These are phyloP conservation scores for Saccostrea echinata DNA, from an alignment of 1,140 invertebrate species.

Conservation along the genomic window DNA sequence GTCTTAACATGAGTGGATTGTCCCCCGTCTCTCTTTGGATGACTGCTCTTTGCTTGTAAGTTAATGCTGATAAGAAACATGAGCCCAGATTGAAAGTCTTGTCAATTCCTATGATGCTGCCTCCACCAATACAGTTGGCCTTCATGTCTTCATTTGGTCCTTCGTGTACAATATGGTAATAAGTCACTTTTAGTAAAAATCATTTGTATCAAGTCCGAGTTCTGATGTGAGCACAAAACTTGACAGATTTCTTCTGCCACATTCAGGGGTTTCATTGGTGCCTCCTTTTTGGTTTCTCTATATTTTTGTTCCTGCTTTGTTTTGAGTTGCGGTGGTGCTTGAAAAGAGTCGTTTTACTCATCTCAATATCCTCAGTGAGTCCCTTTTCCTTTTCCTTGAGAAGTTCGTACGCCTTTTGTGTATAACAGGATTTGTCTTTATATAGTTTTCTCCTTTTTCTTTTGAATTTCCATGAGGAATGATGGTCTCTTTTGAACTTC, in stretches of 20 bases:
- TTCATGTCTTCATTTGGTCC: conserved; percentile 50
- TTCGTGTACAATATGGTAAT: conserved; percentile 31
- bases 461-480: conserved; percentile 4
- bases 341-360: conserved; percentile 26
- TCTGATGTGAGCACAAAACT: conserved; percentile 17
- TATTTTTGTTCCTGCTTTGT: conserved; percentile 41
- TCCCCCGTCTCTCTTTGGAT: conserved; percentile 42
- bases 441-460: not conserved
- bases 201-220: conserved; percentile 3
- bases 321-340: conserved; percentile 30
- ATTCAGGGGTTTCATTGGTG: not conserved
- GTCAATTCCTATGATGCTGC: conserved; percentile 42
- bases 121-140: conserved; percentile 10
- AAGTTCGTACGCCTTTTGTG: not conserved
- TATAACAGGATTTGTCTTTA: conserved; percentile 4
- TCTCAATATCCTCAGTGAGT: too few relatives aligned
- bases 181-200: conserved; percentile 9
- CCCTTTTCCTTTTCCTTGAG: not conserved
- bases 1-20: conserved; percentile 48
- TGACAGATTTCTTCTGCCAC: conserved; percentile 52
- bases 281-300: not conserved
- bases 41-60: conserved; percentile 48
- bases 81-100: conserved; percentile 49
- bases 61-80: conserved; percentile 42
- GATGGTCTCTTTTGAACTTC: not conserved